Evolutionary conservation across 2,888 invertebrate species (phyloP), one percentile per base, ranked within the genome.

Genomic region (Diogma glabrata): DNA sequence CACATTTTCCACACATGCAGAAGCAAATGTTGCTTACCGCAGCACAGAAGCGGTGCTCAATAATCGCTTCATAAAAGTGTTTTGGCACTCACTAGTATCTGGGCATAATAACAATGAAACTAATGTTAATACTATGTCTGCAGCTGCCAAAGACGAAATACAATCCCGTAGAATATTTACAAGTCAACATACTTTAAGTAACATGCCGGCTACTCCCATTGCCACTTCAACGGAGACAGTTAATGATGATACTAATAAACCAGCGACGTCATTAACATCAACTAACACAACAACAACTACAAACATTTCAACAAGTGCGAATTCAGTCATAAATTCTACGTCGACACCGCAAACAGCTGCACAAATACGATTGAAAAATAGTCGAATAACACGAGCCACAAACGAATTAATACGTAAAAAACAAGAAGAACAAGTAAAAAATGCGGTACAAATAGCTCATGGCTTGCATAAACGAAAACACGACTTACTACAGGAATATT

Each of bases 11-110:
- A 83, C 79, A 51, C 88, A 90, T 49, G 80, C 84, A 0, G 95
- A 97, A 64, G 99, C 99, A 0, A 87, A 87, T 64, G 85, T 88
- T 2, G 99, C 97, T 0, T 94, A 94, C 72, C 82, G 91, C 60
- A 93, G 93, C 63, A 92, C 94, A 0, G 95, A 95, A 67, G 96
- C 99, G 0, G 94, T 99, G 4, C 79, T 99, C 49, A 97, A 97
- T 69, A 99, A 99, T 70, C 77, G 99, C 46, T 99, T 99, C 65
- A 96, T 99, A 63, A 92, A 93, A 64, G 88, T 97, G 2, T 96
- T 95, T 72, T 97, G 95, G 95, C 92, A 96, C 65, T 86, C 63
- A 7, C 59, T 60, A 28, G 12, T 26, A 22, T 38, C 23, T 10
- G 33, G 22, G 36, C 50, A 17, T 30, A 55, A 36, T 45, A 48